Evolutionary conservation across 2,113 vertebrate species (phyloP), one percentile per base, ranked within the genome.

Genomic region (Proterorhinus semilunaris): DNA sequence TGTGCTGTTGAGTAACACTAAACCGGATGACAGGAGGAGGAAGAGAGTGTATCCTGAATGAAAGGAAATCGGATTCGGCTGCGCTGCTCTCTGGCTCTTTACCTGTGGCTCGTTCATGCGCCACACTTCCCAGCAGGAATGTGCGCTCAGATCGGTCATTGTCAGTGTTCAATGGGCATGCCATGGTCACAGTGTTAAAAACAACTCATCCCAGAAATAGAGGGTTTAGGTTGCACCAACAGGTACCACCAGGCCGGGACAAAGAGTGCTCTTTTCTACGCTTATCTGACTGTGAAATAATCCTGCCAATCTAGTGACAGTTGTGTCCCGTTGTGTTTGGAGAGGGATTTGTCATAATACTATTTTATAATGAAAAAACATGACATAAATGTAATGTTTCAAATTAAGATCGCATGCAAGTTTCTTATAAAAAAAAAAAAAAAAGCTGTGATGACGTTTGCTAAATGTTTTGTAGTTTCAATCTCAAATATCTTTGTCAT

Each of bases 71-170:
- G 47, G 81, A 82, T 71, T 59, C 27, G 55, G 70, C 2, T 27
- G 54, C 62, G 7, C 76, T 45, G 27, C 68, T 58, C 64, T 55
- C 69, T 63, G 53, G 65, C 75, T 66, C 68, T 42, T 74, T 89
- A 88, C 86, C 90, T 91, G 87, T 78, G 69, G 69, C 81, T 78
- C 78, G 54, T 10, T 86, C 84, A 66, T 62, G 81, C 68, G 78
- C 68, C 87, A 87, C 81, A 87, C 83, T 91, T 91, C 87, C 72
- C 89, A 65, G 83, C 72, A 88, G 90, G 90, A 91, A 91, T 91
- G 89, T 76, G 15, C 64, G 53, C 79, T 83, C 68, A 89, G 88
- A 89, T 89, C 79, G 10, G 79, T 89, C 83, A 89, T 91, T 91
- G 90, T 91, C 87, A 71, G 84, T 90, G 90, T 64, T 89, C 89